phyloP scores from a whole-genome alignment of 2,888 invertebrate genomes.

The Agrotis puta region DNA sequence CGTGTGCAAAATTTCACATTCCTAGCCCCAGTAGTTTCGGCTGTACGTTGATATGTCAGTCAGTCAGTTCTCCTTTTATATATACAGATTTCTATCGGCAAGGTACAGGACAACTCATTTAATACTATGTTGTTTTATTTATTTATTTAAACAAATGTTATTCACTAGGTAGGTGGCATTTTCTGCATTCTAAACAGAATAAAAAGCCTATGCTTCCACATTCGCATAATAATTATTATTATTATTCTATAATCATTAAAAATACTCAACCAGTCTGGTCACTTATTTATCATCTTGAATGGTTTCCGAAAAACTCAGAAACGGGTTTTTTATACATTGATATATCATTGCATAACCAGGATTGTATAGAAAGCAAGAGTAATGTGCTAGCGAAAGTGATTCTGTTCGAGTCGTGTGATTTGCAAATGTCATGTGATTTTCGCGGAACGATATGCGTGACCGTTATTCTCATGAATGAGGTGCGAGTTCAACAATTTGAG shows the following conservation, averaged over 20 bases:
- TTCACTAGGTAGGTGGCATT: neutral
- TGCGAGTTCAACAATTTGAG: constrained; percentile 31
- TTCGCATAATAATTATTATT: neutral
- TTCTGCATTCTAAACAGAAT: neutral
- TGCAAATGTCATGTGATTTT: constrained; percentile 59
- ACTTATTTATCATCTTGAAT: constrained; percentile 21
- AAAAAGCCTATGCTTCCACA: neutral
- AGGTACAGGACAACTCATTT: neutral
- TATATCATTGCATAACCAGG: constrained; percentile 58
- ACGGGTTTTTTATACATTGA: constrained; percentile 41
- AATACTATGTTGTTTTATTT: neutral
- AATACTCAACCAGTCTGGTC: constrained; percentile 19
- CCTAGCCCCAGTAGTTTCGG: no score
- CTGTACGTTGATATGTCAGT: no score
- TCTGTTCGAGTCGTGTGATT: constrained; percentile 53
- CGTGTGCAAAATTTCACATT: no score
- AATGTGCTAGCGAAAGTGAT: constrained; percentile 60
- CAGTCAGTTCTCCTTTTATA: no score
- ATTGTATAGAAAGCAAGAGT: constrained; percentile 62
- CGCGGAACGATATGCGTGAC: constrained; percentile 48
- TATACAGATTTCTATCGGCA: neutral
- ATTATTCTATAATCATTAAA: neutral
- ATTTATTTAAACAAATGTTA: neutral
- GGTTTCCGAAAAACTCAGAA: constrained; percentile 38
- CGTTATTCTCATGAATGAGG: constrained; percentile 37